Evolutionary conservation across 2,797 vertebrate genomes (phyloP), one percentile per base, ranked within the genome.

Genomic region (Amniataba percoides): DNA sequence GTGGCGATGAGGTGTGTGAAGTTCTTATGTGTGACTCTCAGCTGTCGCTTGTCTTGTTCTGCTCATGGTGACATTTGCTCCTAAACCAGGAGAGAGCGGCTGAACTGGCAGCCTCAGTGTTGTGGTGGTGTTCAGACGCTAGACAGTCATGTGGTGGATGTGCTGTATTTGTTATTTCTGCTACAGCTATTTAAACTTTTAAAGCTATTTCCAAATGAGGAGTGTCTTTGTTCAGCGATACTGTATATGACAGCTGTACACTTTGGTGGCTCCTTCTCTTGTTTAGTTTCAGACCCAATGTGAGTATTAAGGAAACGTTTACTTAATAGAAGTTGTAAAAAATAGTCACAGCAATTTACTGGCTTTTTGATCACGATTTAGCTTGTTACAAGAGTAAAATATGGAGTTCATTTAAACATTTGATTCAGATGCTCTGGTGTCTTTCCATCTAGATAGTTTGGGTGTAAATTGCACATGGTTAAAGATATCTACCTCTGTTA

Each of bases 11-110:
- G 78, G 73, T 85, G 84, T 74, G 64, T 69, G 60, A 71, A 71
- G 70, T 62, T 82, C 42, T 72, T 72, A 81, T 2, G 51, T 78
- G 82, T 72, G 74, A 78, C 80, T 83, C 67, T 84, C 58, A 62
- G 76, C 52, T 77, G 49, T 27, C 77, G 25, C 69, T 55, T 64
- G 52, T 66, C 45, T 76, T 51, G 56, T 74, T 80, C 80, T 59
- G 68, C 55, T 88, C 59, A 16, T 71, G 40, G 21, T 81, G 56
- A 78, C 60, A 65, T 78, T 63, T 77, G 52, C 36, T 57, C 40
- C 39, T 14, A 27, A 62, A 74, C 42, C 46, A 61, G 57, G 61
- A 43, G 51, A 59, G 52, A 76, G 66, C 2, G 11, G 36, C 71
- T 78, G 51, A 75, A 39, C n/a, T 46, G 43, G 58, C 70, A 68